phyloP scores from a whole-genome alignment of 2,888 invertebrate species.

The Pyrocoelia pectoralis region DNA sequence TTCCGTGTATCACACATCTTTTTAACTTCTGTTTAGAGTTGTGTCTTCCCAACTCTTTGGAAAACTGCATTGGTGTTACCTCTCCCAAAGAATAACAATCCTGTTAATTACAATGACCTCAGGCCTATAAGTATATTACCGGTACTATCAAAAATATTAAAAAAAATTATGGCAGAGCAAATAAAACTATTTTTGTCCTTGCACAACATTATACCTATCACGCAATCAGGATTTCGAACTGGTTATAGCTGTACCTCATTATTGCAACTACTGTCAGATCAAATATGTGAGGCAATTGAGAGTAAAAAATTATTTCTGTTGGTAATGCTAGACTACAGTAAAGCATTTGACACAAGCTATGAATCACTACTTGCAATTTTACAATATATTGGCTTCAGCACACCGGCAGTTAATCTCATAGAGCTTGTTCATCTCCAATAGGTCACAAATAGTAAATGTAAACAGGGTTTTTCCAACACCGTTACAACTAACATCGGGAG shows the following conservation, averaged over 20 bases:
- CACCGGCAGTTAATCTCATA: too few relatives aligned
- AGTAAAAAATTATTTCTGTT: constrained; percentile 39
- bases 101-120: constrained; percentile 33
- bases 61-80: constrained; percentile 40
- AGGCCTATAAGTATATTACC: constrained; percentile 41
- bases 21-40: constrained; percentile 13
- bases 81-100: constrained; percentile 37
- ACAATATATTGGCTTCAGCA: neutral
- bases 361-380: constrained; percentile 1
- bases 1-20: constrained; percentile 18
- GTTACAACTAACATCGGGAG: neutral
- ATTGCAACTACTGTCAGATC: neutral
- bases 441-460: neutral
- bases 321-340: constrained; percentile 14
- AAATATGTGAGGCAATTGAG: constrained; percentile 23
- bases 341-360: constrained; percentile 12
- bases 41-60: constrained; percentile 38
- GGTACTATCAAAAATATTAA: constrained; percentile 35
- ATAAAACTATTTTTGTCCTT: constrained; percentile 18
- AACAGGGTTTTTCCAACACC: too few relatives aligned
- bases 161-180: constrained; percentile 37
- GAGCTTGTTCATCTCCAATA: too few relatives aligned
- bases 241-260: neutral
- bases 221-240: constrained; percentile 8
- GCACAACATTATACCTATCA: neutral